A percentile compares a stretch with the other conserved stretches of the same genome.
These are phyloP conservation scores for Troides helena DNA, from an alignment of 2,888 invertebrate genomes.

Conservation along the genomic window DNA sequence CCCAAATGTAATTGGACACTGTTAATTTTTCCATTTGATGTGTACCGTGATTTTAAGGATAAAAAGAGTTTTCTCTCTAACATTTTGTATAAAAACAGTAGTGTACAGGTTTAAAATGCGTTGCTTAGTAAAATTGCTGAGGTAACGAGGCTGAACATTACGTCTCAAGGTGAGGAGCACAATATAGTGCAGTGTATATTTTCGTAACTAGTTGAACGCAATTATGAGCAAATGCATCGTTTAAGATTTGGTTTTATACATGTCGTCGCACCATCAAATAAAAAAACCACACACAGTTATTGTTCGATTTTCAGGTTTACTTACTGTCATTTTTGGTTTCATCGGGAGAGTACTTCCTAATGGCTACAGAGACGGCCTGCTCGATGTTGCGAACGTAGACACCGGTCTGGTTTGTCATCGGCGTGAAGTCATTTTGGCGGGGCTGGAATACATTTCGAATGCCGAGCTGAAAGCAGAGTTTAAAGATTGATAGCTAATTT, in stretches of 20 bases:
- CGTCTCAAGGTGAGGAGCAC: too few species aligned
- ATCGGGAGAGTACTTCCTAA: constrained; percentile 85
- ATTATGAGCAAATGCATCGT: too few species aligned
- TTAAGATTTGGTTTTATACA: too few species aligned
- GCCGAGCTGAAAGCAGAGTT: constrained; percentile 80
- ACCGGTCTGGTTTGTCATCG: constrained; percentile 88
- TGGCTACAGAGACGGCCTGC: constrained; percentile 90
- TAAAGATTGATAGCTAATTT: not conserved
- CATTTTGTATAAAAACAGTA: too few species aligned
- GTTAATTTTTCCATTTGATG: constrained; percentile 6
- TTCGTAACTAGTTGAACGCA: too few species aligned
- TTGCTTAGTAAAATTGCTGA: too few species aligned
- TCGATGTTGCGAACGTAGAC: constrained; percentile 91
- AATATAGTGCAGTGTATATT: too few species aligned
- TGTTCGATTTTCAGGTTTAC: not conserved
- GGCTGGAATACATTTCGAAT: constrained; percentile 90
- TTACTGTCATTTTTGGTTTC: constrained; percentile 76
- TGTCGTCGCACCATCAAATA: too few species aligned
- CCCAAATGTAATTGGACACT: constrained; percentile 2
- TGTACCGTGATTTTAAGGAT: not conserved
- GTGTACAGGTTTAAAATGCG: too few species aligned
- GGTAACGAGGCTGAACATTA: too few species aligned
- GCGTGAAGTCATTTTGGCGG: constrained; percentile 86
- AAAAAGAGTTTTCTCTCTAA: not conserved
- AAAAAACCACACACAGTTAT: too few species aligned